Base-by-base conservation (phyloP, 2,888 invertebrate genomes). In the Cosmia pyralina region DNA sequence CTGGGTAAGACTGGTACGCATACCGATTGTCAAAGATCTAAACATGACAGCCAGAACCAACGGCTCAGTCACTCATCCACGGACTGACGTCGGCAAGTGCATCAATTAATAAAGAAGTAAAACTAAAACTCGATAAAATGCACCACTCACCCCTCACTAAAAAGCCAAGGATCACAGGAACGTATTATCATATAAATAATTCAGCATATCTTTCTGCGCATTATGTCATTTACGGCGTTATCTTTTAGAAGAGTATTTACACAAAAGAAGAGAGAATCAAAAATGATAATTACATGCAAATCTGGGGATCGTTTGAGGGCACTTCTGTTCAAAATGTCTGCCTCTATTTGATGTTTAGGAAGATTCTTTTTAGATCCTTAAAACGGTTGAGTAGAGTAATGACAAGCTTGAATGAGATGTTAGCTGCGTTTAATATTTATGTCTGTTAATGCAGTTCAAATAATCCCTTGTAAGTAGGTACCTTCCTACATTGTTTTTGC, bases 251-350 rank as follows among this genome's bases (percentile, higher is more conserved):
- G 92, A 93, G 94, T 95, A 93, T 95, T 95, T 95, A 94, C 94
- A 96, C 96, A 96, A 95, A 96, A 96, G 96, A 95, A 94, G 93
- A 94, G 93, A 92, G 95, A 96, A 96, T 96, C 96, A 96, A 96
- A 96, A 96, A 96, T 96, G 95, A 96, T 96, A 96, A 96, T 96
- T 94, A 93, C 90, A 96, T 96, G 96, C 94, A 96, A 96, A 96
- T 96, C 96, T 93, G 81, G 87, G 92, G 93, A 92, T 93, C 93
- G 90, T 91, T 92, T 88, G 92, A 91, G 91, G 87, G 89, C 87
- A 89, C 88, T 89, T 90, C 88, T 85, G 82, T 70, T 75, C 67
- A 83, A 86, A 85, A 84, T 87, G 89, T 87, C 90, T 89, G 84
- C 58, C 68, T 76, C 75, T 89, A 86, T 91, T 92, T 91, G 85